Conservation (phyloP, 2,113 vertebrate genomes). For the Barbus barbus region DNA sequence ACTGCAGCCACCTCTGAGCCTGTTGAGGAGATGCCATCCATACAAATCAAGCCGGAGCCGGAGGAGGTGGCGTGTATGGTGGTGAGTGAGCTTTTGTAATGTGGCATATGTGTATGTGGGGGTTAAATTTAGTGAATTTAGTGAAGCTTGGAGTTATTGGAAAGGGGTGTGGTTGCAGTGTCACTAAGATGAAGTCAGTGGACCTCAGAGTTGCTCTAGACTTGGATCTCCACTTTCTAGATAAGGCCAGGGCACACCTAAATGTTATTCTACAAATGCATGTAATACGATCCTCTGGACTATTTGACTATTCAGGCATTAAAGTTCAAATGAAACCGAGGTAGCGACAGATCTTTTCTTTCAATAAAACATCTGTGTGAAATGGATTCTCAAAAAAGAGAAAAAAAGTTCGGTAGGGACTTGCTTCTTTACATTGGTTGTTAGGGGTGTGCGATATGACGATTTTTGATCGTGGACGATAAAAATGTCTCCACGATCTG, state of each 20-base stretch:
- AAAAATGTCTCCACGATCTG: too few relatives aligned
- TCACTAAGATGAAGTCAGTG: constrained; percentile 31
- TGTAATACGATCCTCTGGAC: not conserved
- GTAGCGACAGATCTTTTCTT: too few relatives aligned
- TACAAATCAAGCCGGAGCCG: constrained; percentile 80
- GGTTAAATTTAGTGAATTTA: constrained; percentile 9
- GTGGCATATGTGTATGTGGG: constrained; percentile 4
- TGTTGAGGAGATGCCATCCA: constrained; percentile 74
- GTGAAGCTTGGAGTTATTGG: not conserved
- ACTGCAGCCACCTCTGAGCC: constrained; percentile 58
- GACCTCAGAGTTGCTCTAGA: not conserved
- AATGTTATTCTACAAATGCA: not conserved
- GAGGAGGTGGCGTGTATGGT: constrained; percentile 80
- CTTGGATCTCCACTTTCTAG: not conserved
- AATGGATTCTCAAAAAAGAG: not conserved
- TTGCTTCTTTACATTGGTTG: not conserved
- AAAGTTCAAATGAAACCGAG: not conserved
- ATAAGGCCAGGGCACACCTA: not conserved
- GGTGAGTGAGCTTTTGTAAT: constrained; percentile 67
- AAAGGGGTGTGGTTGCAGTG: constrained; percentile 24
- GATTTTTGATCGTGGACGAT: too few relatives aligned
- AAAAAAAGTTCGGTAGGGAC: not conserved
- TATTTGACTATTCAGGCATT: not conserved
- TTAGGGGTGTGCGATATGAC: too few relatives aligned
- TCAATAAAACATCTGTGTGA: not conserved